phyloP scores from a whole-genome alignment of 2,113 vertebrate genomes.

The Ptilonorhynchus violaceus region DNA sequence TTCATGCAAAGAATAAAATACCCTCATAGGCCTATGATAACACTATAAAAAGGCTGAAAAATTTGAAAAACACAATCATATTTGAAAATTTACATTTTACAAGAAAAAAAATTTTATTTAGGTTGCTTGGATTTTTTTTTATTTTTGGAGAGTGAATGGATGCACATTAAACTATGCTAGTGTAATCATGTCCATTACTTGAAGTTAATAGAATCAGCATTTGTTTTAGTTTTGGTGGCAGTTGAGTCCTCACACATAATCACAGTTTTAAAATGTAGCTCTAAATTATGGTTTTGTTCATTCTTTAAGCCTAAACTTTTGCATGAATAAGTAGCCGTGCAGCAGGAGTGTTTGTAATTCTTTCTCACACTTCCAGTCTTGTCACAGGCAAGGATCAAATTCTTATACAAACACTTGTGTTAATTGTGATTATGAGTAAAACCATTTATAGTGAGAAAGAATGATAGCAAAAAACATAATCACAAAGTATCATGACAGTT shows the following conservation, averaged over 20 bases:
- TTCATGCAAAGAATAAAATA: not conserved
- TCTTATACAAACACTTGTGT: not conserved
- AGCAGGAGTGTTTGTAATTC: not conserved
- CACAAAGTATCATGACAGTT: not conserved
- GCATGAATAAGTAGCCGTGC: not conserved
- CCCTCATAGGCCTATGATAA: not conserved
- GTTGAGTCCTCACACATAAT: not conserved
- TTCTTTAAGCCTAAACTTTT: not conserved
- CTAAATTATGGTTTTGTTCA: not conserved
- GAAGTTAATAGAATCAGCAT: not conserved
- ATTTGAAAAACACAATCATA: fast-evolving
- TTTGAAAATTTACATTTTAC: not conserved
- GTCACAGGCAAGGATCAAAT: not conserved
- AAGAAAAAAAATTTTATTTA: not conserved
- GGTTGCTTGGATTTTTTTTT: not conserved
- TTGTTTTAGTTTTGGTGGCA: not conserved
- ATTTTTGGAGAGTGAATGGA: not conserved
- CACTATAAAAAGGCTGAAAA: not conserved
- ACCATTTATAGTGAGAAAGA: not conserved
- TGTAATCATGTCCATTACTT: not conserved
- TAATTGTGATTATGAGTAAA: not conserved
- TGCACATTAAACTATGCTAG: not conserved
- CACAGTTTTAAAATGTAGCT: not conserved
- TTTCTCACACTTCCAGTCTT: not conserved
- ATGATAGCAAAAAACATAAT: not conserved